phyloP scores from a whole-genome alignment of 2,797 vertebrate genomes.

The Artibeus lituratus region DNA sequence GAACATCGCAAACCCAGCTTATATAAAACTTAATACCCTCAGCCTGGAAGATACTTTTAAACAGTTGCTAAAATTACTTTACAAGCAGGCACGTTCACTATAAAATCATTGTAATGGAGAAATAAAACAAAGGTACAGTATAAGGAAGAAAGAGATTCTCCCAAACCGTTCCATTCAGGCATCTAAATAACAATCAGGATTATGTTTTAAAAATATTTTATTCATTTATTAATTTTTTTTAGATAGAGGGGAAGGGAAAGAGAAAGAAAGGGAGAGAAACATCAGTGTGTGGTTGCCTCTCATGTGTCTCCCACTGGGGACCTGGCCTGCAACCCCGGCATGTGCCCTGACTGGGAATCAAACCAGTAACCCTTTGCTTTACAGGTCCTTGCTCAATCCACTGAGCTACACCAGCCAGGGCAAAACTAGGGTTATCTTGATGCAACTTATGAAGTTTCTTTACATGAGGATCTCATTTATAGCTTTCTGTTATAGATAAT shows the following conservation, averaged over 20 bases:
- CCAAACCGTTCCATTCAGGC: conserved; percentile 40
- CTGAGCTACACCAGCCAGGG: no score
- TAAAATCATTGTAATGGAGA: conserved; percentile 67
- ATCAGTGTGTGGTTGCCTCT: no score
- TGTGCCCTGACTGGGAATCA: no score
- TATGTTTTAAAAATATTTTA: no score
- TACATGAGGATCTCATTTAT: conserved; percentile 15
- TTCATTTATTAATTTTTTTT: no score
- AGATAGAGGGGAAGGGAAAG: no score
- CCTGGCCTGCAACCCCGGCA: no score
- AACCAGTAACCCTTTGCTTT: no score
- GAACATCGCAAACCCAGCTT: conserved; percentile 70
- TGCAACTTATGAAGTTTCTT: background rate
- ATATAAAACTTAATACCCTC: conserved; percentile 73
- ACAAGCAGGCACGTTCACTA: conserved; percentile 61
- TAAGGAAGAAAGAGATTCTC: conserved; percentile 15
- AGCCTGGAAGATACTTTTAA: conserved; percentile 66
- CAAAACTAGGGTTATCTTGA: conserved; percentile 48
- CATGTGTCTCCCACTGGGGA: no score
- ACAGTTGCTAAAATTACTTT: conserved; percentile 73
- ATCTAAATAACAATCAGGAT: conserved; percentile 50
- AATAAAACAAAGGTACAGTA: conserved; percentile 51
- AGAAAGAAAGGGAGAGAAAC: no score
- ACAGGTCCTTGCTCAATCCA: no score
- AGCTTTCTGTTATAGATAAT: background rate